phyloP scores from a whole-genome alignment of 1,140 invertebrate species.

The Meloidogyne exigua region DNA sequence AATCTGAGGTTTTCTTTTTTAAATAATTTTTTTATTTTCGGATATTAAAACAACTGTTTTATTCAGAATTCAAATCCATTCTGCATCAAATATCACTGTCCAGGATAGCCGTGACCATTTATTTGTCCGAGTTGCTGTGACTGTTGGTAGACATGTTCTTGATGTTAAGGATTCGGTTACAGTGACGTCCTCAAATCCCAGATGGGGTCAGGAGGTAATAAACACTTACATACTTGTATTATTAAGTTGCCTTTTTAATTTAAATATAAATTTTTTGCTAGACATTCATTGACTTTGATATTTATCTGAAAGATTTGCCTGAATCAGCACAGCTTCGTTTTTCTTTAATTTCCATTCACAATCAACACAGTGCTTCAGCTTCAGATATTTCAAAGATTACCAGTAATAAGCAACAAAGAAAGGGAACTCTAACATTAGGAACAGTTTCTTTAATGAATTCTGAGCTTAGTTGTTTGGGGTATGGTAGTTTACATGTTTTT shows the following conservation, averaged over 20 bases:
- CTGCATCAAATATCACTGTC: constrained; percentile 38
- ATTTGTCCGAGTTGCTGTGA: constrained; percentile 45
- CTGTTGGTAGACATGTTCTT: constrained; percentile 49
- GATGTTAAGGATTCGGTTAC: constrained; percentile 41
- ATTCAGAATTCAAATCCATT: constrained; percentile 26
- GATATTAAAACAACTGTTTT: too few species aligned
- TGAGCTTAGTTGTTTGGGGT: constrained; percentile 14
- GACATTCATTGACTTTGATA: constrained; percentile 42
- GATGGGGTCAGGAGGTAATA: constrained; percentile 36
- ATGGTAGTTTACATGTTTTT: constrained; percentile 80
- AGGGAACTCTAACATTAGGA: not conserved
- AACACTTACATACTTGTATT: not conserved
- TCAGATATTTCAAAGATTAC: constrained; percentile 6
- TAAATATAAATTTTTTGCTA: constrained; percentile 21
- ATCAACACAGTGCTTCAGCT: constrained; percentile 1
- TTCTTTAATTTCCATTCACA: constrained; percentile 40
- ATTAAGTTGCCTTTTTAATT: constrained; percentile 8
- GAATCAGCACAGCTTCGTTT: constrained; percentile 54
- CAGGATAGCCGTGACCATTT: constrained; percentile 39
- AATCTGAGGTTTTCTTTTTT: constrained; percentile 29
- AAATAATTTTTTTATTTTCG: not conserved
- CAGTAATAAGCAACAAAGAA: constrained; percentile 14
- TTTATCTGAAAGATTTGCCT: constrained; percentile 61
- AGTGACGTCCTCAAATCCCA: constrained; percentile 46
- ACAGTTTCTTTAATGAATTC: not conserved